Base-by-base conservation (phyloP, 2,797 vertebrate genomes). In the Avahi laniger region DNA sequence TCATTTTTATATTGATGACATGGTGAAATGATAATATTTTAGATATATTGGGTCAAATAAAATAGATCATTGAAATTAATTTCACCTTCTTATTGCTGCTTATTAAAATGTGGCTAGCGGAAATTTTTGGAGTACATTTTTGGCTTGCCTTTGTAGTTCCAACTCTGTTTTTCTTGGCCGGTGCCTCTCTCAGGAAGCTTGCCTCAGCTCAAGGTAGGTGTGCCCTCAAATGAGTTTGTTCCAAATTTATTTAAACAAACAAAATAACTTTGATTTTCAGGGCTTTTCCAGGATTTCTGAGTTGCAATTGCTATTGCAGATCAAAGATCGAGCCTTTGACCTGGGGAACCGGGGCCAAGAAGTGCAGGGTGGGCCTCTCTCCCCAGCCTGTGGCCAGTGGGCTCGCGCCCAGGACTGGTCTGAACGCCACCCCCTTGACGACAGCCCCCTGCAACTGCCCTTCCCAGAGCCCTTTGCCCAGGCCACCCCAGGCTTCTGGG, bases 1-100 rank as follows among this genome's bases (percentile, higher is more conserved):
- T 61, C 33, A 48, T 57, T n/a, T 78, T 70, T 26, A 52, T 73
- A 83, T 48, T 70, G 52, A 70, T 82, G 54, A 26, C 28, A 78
- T 73, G 11, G 87, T 69, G 65, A 80, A 79, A 72, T 41, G 17
- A 18, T 13, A 70, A 46, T 35, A 50, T 85, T 61, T 85, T 75
- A 52, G 24, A 38, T 46, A 52, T 52, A 5, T 59, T 69, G 57
- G 11, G n/a, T 81, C 43, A 80, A 86, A 75, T 22, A 80, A 92
- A 88, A 35, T 61, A 50, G 20, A n/a, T 59, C 8, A 10, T 57
- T 89, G 38, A 80, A 83, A 83, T 88, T 67, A 24, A 54, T 83
- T 89, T 79, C 6, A 17, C 50, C 22, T 87, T 12, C 59, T 76
- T 81, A n/a, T 52, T 41, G 20, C 22, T 7, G n/a, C 9, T 54